phyloP scores from a whole-genome alignment of 2,113 vertebrate genomes.

The Pardalotus punctatus region DNA sequence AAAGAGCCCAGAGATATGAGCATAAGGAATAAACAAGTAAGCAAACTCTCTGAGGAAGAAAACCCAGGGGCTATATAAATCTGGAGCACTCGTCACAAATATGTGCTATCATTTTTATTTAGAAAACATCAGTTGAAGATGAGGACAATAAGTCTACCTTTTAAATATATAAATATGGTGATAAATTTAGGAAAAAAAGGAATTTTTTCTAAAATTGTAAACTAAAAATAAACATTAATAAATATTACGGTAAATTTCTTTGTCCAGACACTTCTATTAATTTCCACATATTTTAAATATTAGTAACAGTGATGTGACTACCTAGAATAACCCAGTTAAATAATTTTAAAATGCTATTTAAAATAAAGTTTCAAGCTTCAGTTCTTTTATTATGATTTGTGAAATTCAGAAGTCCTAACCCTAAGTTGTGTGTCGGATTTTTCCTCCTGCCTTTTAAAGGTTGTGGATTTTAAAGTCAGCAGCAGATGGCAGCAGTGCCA shows the following conservation, averaged over 20 bases:
- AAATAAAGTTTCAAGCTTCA: not conserved
- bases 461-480: not conserved
- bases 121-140: not conserved
- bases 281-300: not conserved
- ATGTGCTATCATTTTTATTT: not conserved
- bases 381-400: not conserved
- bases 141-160: not conserved
- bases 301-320: not conserved
- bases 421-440: fast-evolving
- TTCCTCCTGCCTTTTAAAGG: not conserved
- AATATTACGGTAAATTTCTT: not conserved
- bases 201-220: not conserved
- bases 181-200: not conserved
- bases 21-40: not conserved
- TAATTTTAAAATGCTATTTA: not conserved
- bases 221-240: not conserved
- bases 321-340: not conserved
- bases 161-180: not conserved
- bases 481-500: slow-evolving; percentile 30
- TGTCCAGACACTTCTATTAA: not conserved
- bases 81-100: not conserved
- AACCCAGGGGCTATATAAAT: not conserved
- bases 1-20: not conserved
- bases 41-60: not conserved
- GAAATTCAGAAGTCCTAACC: not conserved